phyloP scores from a whole-genome alignment of 2,113 vertebrate genomes.

The Thomomys bottae region DNA sequence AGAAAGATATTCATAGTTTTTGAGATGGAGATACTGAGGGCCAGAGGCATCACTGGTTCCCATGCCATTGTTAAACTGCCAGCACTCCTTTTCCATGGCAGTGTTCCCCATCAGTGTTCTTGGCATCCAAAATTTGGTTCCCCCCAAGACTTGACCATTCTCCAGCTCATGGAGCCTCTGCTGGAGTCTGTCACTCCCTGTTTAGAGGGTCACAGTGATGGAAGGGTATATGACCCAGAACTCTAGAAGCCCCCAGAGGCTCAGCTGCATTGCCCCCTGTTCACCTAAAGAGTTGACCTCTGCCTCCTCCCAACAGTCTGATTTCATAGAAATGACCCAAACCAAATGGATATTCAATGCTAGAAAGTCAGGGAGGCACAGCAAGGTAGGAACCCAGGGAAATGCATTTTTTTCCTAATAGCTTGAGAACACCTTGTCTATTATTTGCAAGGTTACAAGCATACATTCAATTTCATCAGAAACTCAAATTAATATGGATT shows the following conservation, averaged over 20 bases:
- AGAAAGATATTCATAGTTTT: not conserved
- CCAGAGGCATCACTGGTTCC: not conserved
- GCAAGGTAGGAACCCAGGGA: not conserved
- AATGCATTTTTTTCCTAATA: not conserved
- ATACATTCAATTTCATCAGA: constrained; percentile 26
- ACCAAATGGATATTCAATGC: not conserved
- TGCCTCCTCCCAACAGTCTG: not conserved
- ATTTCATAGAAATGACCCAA: constrained; percentile 27
- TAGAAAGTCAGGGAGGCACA: not conserved
- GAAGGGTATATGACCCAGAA: not conserved
- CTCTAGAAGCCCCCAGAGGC: not conserved
- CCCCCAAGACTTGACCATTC: not conserved
- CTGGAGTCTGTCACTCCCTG: not conserved
- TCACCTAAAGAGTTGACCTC: not conserved
- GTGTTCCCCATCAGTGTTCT: not conserved
- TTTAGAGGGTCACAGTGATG: not conserved
- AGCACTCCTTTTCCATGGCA: not conserved
- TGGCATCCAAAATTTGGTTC: not conserved
- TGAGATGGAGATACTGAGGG: not conserved
- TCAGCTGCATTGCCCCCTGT: not conserved
- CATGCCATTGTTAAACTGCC: too few species aligned
- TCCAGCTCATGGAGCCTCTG: not conserved
- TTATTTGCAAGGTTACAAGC: not conserved
- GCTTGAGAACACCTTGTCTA: not conserved
- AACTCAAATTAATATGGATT: constrained; percentile 13